Base-by-base conservation (phyloP, 2,888 invertebrate genomes). In the Camponotus fellah region DNA sequence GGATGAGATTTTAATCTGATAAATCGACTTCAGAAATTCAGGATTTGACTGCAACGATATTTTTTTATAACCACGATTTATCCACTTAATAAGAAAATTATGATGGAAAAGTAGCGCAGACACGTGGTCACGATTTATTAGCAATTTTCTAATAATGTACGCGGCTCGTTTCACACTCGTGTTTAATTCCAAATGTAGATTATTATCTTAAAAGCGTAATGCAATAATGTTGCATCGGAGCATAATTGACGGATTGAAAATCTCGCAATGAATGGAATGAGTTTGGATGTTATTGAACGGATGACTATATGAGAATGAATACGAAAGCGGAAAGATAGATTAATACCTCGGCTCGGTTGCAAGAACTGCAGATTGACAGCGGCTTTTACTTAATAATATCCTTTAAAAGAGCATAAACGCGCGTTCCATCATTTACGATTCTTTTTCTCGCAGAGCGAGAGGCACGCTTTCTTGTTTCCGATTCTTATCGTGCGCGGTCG, bases 331-430 rank as follows among this genome's bases (percentile, higher is more conserved):
- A 58, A 60, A 69, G 88, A 84, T 71, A 79, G 32, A 17, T 60
- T 80, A 82, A 82, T 75, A 58, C 58, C 43, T 8, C 40, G 49
- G n/a, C 17, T 66, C n/a, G 49, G 46, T 76, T 53, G 34, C 34
- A 53, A 14, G 26, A 26, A n/a, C 64, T 46, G 53, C 72, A 65
- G 82, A 86, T 86, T 79, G 85, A 37, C 83, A 64, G 49, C 9
- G 49, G 26, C n/a, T 56, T 62, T 80, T 72, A 86, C 86, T 88
- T 88, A 87, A 56, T 71, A 71, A 80, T 12, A 17, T 9, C 10
- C 26, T 46, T 79, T 79, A 79, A 69, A 60, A 46, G 34, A 37
- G 21, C 21, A n/a, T 66, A n/a, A 77, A 40, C 26, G 32, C 40
- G 34, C 46, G 21, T 10, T 17, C 37, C 26, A 12, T 9, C 46